A percentile compares a stretch with the other conserved stretches of the same genome.
phyloP scores from a whole-genome alignment of 1,140 invertebrate species.

The Drosophila elegans region DNA sequence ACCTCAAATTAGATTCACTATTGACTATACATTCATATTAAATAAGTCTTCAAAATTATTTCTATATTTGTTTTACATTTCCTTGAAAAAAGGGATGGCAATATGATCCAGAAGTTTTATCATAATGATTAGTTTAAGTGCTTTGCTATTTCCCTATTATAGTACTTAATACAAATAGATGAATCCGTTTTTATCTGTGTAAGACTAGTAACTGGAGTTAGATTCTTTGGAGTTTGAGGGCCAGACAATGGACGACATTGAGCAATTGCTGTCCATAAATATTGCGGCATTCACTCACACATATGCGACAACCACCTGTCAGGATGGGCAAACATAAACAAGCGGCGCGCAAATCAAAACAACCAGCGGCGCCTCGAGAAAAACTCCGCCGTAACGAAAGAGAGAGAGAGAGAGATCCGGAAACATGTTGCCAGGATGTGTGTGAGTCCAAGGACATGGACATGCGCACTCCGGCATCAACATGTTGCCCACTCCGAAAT shows the following conservation, averaged over 20 bases:
- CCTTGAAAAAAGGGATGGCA: no score
- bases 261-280: conserved; percentile 78
- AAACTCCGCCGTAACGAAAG: background rate
- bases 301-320: conserved; percentile 50
- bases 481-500: conserved; percentile 50
- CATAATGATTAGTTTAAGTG: no score
- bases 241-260: conserved; percentile 64
- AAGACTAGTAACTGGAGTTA: conserved; percentile 7
- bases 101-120: no score
- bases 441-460: conserved; percentile 14
- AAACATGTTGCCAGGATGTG: conserved; percentile 43
- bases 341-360: conserved; percentile 67
- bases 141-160: background rate
- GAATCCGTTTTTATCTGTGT: background rate
- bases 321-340: conserved; percentile 67
- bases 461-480: conserved; percentile 36
- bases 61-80: no score
- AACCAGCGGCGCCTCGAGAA: conserved; percentile 18
- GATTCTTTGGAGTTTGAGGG: conserved; percentile 20
- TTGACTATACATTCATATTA: no score
- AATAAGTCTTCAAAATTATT: no score
- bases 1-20: no score
- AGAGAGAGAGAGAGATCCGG: background rate
- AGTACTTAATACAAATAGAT: background rate
- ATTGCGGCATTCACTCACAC: conserved; percentile 40